These are phyloP conservation scores for Uropetala carovei DNA, from an alignment of 2,888 invertebrate genomes.

Conservation along the genomic window DNA sequence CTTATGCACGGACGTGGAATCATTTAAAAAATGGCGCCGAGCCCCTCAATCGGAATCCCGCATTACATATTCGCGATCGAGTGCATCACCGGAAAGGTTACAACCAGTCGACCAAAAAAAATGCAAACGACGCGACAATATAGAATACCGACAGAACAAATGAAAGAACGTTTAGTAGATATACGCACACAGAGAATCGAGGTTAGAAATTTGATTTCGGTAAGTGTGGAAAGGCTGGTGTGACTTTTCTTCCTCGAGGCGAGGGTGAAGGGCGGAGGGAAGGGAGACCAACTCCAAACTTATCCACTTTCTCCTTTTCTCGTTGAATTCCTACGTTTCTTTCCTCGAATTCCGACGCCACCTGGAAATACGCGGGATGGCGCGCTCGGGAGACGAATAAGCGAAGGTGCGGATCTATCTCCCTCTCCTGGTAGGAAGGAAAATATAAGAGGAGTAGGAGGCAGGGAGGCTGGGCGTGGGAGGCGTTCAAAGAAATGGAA, in stretches of 20 bases:
- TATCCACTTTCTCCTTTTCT: too few species aligned
- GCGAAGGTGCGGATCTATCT: conserved; percentile 46
- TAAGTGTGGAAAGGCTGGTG: neutral
- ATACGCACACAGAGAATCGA: neutral
- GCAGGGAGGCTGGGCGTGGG: neutral
- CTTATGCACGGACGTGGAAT: neutral
- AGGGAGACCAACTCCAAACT: neutral
- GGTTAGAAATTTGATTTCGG: neutral
- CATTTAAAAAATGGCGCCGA: neutral
- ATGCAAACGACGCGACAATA: neutral
- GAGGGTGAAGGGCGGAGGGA: neutral
- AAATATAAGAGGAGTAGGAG: neutral
- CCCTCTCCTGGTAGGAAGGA: neutral
- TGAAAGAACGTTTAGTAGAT: too few species aligned
- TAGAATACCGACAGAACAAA: neutral
- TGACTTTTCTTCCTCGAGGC: too few species aligned
- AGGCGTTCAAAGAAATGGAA: conserved; percentile 42
- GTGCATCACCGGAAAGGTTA: neutral
- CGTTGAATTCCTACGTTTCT: neutral
- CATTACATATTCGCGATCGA: neutral
- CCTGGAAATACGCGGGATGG: conserved; percentile 39
- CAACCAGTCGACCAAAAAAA: neutral
- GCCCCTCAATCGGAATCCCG: neutral
- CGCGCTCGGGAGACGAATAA: neutral
- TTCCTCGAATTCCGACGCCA: neutral